Base-by-base conservation (phyloP, 2,797 vertebrate genomes). In the Echeneis naucrates region DNA sequence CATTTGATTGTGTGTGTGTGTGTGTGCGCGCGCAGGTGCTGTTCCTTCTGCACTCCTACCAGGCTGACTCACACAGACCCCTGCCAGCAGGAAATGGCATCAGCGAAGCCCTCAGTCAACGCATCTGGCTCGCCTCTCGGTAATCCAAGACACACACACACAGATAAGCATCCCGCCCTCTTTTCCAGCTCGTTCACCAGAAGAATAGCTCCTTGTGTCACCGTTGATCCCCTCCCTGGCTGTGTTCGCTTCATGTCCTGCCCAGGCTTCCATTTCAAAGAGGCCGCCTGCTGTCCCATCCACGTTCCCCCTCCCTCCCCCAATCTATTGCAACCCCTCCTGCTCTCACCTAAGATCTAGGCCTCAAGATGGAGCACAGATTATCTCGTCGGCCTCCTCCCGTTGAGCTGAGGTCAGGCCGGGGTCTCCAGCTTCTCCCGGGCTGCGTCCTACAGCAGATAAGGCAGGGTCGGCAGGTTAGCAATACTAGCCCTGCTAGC, bases 61-160 rank as follows among this genome's bases (percentile, higher is more conserved):
- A 96, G 75, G 91, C 95, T 16, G 95, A 96, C 84, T 93, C 95
- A 45, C 95, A 95, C 86, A 94, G 93, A 54, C 79, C 89, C 78
- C 91, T 90, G 90, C 90, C 90, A 68, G 88, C 94, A 82, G 93
- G 93, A 85, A 92, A 75, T 86, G 92, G 94, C 87, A 89, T 97
- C 82, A 84, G 89, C 61, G 58, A 78, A 57, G 92, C 92, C 77
- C 80, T 96, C 85, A 66, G 75, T 92, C 94, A 90, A 88, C 95
- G 94, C 87, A 81, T 97, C 84, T 99, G 97, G 97, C 92, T 99
- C 68, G 95, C 96, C 79, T 94, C 94, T 85, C 95, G 96, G 98
- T 99, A 95, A 90, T 72, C 69, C 72, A 73, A 87, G 55, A 77
- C 79, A 60, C 70, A 64, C 50, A 53, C 78, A 55, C 54, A 78